These are phyloP conservation scores for Zaprionus nigranus DNA, from an alignment of 1,140 invertebrate species.

Conservation along the genomic window DNA sequence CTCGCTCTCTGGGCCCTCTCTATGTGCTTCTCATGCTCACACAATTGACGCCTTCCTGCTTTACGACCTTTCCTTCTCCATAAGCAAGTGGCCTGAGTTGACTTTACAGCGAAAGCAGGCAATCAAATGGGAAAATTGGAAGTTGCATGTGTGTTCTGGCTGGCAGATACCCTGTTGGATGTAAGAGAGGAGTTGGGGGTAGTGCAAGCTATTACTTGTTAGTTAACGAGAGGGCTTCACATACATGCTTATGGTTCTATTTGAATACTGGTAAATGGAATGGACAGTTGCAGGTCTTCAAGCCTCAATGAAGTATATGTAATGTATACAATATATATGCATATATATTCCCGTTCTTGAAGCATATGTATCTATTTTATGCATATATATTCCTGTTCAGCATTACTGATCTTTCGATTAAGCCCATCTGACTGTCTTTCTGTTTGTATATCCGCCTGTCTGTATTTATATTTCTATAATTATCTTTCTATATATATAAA, in stretches of 20 bases:
- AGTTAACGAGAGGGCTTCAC: background rate
- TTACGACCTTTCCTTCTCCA: constrained; percentile 12
- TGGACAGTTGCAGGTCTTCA: too few relatives aligned
- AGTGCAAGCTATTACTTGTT: background rate
- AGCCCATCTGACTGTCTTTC: too few relatives aligned
- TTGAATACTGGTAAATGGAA: too few relatives aligned
- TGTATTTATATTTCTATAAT: background rate
- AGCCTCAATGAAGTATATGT: too few relatives aligned
- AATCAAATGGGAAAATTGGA: background rate
- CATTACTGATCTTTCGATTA: too few relatives aligned
- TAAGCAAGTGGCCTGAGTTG: constrained; percentile 4
- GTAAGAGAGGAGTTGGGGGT: too few relatives aligned
- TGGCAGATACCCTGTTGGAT: background rate
- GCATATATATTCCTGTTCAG: too few relatives aligned
- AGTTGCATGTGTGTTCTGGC: background rate
- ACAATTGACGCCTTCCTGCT: constrained; percentile 24
- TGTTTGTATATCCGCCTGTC: too few relatives aligned
- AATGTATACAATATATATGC: too few relatives aligned
- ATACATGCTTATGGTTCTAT: background rate
- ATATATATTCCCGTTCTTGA: too few relatives aligned
- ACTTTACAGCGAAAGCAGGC: constrained; percentile 21
- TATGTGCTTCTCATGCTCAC: constrained; percentile 8
- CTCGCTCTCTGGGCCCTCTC: background rate
- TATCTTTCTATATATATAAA: too few relatives aligned
- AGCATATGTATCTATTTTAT: too few relatives aligned